Conservation (phyloP, 1,140 invertebrate genomes). For the Penaeus japonicus region DNA sequence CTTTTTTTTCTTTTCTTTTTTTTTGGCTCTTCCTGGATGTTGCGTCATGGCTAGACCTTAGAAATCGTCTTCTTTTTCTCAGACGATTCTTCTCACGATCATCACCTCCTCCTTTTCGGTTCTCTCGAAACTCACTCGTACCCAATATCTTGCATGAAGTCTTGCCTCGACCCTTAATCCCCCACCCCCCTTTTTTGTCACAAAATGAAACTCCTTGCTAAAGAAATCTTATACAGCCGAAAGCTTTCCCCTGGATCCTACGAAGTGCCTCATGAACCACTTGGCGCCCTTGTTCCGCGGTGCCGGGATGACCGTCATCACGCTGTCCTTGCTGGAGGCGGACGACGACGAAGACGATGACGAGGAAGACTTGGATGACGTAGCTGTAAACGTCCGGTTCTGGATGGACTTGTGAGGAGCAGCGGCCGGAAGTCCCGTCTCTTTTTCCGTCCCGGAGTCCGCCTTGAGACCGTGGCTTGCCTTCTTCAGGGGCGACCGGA, state of each 20-base stretch:
- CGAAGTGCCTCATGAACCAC: constrained; percentile 45
- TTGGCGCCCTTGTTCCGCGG: constrained; percentile 32
- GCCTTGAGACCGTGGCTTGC: not conserved
- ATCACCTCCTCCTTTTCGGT: too few species aligned
- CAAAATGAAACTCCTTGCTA: not conserved
- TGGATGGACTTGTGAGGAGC: constrained; percentile 24
- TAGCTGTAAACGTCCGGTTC: constrained; percentile 27
- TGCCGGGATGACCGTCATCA: constrained; percentile 33
- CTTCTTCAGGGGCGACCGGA: constrained; percentile 32
- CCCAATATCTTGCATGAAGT: too few species aligned
- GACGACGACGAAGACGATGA: constrained; percentile 48
- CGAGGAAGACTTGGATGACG: constrained; percentile 40
- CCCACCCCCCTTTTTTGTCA: too few species aligned
- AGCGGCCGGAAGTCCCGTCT: not conserved
- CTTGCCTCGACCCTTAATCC: too few species aligned
- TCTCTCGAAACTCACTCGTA: too few species aligned
- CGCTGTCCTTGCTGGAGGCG: constrained; percentile 37
- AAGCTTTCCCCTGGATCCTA: constrained; percentile 7
- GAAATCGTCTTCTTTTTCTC: too few species aligned
- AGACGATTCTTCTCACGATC: too few species aligned
- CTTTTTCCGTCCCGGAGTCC: not conserved
- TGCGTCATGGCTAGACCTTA: too few species aligned
- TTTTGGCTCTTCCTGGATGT: too few species aligned
- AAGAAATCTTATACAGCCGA: constrained; percentile 14
- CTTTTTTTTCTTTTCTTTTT: too few species aligned